phyloP scores from a whole-genome alignment of 2,113 vertebrate species.

The Lepidothrix coronata region DNA sequence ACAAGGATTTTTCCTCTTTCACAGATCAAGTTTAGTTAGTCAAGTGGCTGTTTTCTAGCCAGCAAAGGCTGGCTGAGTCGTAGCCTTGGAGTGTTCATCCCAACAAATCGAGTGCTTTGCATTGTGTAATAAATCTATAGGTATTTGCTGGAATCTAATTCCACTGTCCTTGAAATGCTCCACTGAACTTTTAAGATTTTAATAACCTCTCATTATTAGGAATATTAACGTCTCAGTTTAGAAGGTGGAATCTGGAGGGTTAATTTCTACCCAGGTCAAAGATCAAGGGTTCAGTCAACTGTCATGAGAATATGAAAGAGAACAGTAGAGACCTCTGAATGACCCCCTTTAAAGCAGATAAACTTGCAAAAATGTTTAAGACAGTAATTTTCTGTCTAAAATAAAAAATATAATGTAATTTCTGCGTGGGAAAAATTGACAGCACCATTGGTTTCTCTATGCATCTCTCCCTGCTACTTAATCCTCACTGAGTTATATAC shows the following conservation, averaged over 20 bases:
- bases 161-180: conserved; percentile 58
- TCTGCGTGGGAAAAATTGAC: background rate
- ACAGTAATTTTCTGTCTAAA: conserved; percentile 15
- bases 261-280: conserved; percentile 74
- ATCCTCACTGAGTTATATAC: background rate
- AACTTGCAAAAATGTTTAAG: conserved; percentile 29
- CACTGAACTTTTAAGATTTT: conserved; percentile 59
- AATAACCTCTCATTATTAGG: conserved; percentile 50
- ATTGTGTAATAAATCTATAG: conserved; percentile 57
- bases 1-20: background rate
- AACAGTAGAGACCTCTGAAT: conserved; percentile 18
- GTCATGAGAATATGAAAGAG: conserved; percentile 69
- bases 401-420: background rate
- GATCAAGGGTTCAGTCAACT: conserved; percentile 80
- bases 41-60: background rate
- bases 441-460: background rate
- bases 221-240: background rate
- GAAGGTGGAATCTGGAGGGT: conserved; percentile 2
- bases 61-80: background rate
- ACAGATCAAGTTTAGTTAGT: conserved; percentile 5
- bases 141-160: conserved; percentile 55
- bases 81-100: background rate
- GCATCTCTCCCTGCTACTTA: background rate
- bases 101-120: conserved; percentile 53
- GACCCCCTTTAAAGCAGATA: conserved; percentile 19